Evolutionary conservation across 1,140 invertebrate genomes (phyloP), one percentile per base, ranked within the genome.

Genomic region (Atta cephalotes): DNA sequence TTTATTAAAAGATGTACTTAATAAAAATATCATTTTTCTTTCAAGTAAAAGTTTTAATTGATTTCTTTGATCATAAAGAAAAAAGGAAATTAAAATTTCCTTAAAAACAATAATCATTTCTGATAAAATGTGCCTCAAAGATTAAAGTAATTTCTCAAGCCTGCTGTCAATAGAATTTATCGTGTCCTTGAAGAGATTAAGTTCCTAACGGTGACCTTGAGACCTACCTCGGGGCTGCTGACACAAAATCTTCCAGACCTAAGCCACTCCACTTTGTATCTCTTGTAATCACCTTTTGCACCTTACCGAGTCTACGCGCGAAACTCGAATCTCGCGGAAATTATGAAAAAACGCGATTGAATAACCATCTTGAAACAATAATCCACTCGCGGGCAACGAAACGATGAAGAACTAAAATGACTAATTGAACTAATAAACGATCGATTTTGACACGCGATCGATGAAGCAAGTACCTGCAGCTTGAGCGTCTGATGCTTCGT

Each of bases 401-500:
- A 51, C 7, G 25, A 35, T 7, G 12, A 18, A 21, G 21, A 76
- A 39, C 1, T 31, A 56, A 25, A 60, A 62, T 25, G 35, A 60
- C 3, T 25, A 25, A 58, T 3, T 56, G 12, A 14, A 49, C 45
- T 39, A 56, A 62, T 1, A 21, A 31, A n/a, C 63, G 10, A 53
- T 25, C 62, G 45, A 80, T 45, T 3, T 25, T 12, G 35, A 16
- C 16, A 28, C 21, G 49, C 53, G 65, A 25, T 84, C 31, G 70
- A 58, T 65, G 39, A 14, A 31, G 25, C 25, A 45, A 84, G 86
- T 94, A 95, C 94, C 94, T 95, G 94, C 56, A 95, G 91, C 91
- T 93, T 93, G 70, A 94, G 92, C 85, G 94, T 94, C 70, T 94
- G 93, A 88, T 94, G 94, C 88, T 94, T 94, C 81, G 94, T 94